Base-by-base conservation (phyloP, 2,113 vertebrate genomes). In the Anolis carolinensis region DNA sequence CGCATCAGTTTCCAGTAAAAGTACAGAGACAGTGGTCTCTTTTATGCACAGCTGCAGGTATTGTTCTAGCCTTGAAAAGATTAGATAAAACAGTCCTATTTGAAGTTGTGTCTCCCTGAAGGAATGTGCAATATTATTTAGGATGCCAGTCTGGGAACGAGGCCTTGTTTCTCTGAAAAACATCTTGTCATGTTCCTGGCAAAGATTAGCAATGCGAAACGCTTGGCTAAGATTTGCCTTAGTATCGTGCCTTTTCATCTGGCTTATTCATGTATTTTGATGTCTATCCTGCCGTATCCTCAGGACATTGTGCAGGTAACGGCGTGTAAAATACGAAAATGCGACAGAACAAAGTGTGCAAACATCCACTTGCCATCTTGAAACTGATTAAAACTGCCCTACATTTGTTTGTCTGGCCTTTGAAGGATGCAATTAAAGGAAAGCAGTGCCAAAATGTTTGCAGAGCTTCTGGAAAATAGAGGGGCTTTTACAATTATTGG, bases 61-160 rank as follows among this genome's bases (percentile, higher is more conserved):
- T 16, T 30, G 62, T 88, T 79, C 68, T 68, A 92, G 55, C 36
- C 63, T 74, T 70, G 67, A 87, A 62, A 20, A 80, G 62, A 80
- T 89, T 20, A 82, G 70, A 86, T 84, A 55, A 79, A 84, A 62
- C 78, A 74, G 2, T 1, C n/a, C 70, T 86, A 4, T 0, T 48
- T 88, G 87, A 73, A 82, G n/a, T 80, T 59, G 21, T 83, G 83
- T 59, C 81, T 84, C 82, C 72, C 68, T 39, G 63, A 68, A 48
- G 82, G 79, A 84, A 84, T 32, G 30, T 72, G 65, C 10, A 67
- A 25, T 83, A 63, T 81, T 79, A 79, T 84, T 89, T 89, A 84
- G 79, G 68, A 85, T 85, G 67, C 48, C 36, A 76, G 48, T 87
- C 55, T n/a, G 39, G 67, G 79, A 83, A 76, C 71, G 50, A 81